Percentiles rank a stretch among this genome's conserved stretches.
Conservation (phyloP, 2,113 vertebrate genomes). For the Vimba vimba region DNA sequence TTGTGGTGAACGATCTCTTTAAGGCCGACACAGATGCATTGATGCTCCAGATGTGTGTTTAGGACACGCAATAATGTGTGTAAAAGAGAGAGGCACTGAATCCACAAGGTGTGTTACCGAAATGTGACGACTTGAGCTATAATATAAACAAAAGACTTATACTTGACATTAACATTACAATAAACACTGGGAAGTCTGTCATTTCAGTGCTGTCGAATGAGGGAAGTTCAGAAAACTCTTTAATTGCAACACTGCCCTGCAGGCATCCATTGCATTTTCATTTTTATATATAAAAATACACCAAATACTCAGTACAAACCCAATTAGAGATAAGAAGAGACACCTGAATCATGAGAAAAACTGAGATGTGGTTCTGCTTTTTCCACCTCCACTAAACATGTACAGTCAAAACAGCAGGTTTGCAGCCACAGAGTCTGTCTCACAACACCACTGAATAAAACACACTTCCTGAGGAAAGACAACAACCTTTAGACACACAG, state of each 20-base stretch:
- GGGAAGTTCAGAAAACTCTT: neutral
- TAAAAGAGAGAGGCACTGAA: neutral
- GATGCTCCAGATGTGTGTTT: neutral
- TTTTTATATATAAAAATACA: neutral
- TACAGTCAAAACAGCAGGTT: too few relatives aligned
- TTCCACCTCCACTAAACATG: neutral
- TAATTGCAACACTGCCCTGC: neutral
- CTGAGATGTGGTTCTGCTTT: neutral
- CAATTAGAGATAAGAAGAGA: neutral
- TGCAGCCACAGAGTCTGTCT: neutral
- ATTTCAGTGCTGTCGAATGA: neutral
- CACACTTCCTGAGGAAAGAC: neutral
- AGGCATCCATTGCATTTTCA: neutral
- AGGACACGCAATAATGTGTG: neutral
- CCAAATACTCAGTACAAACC: neutral
- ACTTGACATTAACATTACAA: neutral
- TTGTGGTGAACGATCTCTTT: too few relatives aligned
- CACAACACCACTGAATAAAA: neutral
- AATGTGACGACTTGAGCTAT: neutral
- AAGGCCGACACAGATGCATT: neutral
- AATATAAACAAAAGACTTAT: neutral
- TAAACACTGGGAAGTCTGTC: neutral
- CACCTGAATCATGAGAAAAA: neutral
- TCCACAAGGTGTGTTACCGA: neutral
- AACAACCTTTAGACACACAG: neutral